Percentiles rank a stretch among this genome's conserved stretches.
Conservation (phyloP, 2,888 invertebrate species). For the Pomacea canaliculata region DNA sequence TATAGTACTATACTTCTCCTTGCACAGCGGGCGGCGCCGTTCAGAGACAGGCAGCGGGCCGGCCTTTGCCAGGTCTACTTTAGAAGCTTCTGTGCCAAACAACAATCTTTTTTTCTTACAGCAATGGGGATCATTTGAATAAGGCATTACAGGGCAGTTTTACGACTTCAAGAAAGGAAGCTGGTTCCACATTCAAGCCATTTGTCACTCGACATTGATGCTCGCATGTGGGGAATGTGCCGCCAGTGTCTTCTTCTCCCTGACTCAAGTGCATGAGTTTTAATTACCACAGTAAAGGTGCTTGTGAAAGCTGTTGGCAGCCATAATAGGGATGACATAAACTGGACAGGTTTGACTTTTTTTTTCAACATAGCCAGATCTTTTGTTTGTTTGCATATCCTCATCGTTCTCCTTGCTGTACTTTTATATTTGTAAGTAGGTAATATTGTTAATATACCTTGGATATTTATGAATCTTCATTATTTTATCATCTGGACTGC, state of each 20-base stretch:
- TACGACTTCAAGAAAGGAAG: conserved; percentile 36
- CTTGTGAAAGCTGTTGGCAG: conserved; percentile 50
- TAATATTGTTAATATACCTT: too few species aligned
- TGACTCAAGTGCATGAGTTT: conserved; percentile 48
- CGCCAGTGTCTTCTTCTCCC: conserved; percentile 37
- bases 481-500: too few species aligned
- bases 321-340: conserved; percentile 41
- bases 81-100: not conserved
- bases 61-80: not conserved
- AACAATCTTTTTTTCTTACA: not conserved
- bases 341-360: not conserved
- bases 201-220: not conserved
- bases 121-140: too few species aligned
- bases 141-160: conserved; percentile 13
- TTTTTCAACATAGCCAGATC: too few species aligned
- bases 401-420: too few species aligned
- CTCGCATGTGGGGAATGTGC: conserved; percentile 36
- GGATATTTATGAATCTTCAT: too few species aligned
- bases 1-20: too few species aligned
- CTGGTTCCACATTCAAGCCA: conserved; percentile 29
- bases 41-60: too few species aligned
- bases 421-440: too few species aligned
- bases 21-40: too few species aligned
- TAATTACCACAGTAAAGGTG: conserved; percentile 46
- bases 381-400: too few species aligned